Percentiles rank a stretch among this genome's conserved stretches.
Evolutionary conservation across 2,797 vertebrate species (phyloP).

Genomic region (Aotus griseimembra): DNA sequence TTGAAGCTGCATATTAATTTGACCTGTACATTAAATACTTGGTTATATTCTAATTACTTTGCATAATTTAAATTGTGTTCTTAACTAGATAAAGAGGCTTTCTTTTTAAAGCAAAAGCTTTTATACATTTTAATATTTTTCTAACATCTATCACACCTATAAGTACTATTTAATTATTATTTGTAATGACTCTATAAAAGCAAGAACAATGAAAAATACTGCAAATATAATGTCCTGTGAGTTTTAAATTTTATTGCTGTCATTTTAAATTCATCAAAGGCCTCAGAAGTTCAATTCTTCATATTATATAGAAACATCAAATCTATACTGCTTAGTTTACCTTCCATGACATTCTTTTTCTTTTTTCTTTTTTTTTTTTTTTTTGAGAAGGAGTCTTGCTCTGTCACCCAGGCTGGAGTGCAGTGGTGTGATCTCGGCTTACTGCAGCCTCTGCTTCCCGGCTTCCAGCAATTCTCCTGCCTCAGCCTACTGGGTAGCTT

Average conservation of each 20-base stretch:
- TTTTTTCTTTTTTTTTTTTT: no score
- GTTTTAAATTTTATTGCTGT: constrained; percentile 37
- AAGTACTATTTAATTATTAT: background rate
- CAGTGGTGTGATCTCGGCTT: background rate
- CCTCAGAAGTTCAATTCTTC: background rate
- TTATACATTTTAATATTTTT: background rate
- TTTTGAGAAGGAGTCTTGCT: background rate
- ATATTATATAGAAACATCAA: background rate
- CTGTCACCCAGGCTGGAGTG: background rate
- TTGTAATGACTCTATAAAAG: background rate
- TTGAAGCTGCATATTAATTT: constrained; percentile 50
- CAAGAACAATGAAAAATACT: background rate
- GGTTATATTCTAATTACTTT: constrained; percentile 28
- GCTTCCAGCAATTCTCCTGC: background rate
- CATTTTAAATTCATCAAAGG: constrained; percentile 1
- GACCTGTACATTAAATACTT: constrained; percentile 8
- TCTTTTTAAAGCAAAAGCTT: background rate
- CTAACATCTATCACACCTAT: background rate
- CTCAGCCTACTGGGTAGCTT: background rate
- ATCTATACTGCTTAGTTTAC: background rate
- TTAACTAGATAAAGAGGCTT: background rate
- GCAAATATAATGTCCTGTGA: background rate
- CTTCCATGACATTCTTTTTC: background rate
- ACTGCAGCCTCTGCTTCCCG: background rate
- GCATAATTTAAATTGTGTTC: background rate